Percentiles rank a stretch among this genome's conserved stretches.
Evolutionary conservation across 2,888 invertebrate species (phyloP).

Genomic region (Tillus elongatus): DNA sequence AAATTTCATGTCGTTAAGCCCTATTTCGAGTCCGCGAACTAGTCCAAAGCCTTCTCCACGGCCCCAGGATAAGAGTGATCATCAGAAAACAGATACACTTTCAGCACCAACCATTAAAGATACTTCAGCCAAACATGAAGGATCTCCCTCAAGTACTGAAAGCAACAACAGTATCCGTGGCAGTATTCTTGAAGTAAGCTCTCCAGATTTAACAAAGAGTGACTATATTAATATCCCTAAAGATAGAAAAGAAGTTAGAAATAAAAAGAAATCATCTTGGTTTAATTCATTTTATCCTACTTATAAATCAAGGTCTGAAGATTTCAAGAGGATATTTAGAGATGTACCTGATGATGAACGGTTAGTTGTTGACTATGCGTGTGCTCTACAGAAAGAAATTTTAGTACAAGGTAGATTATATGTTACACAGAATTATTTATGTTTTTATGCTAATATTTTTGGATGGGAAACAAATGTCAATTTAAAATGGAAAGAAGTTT

Average conservation of each 20-base stretch:
- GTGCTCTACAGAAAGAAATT: conserved; percentile 93
- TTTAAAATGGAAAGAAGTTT: conserved; percentile 83
- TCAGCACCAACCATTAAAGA: not conserved
- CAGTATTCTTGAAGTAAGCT: conserved; percentile 23
- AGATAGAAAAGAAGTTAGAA: conserved; percentile 41
- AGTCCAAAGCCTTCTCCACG: conserved; percentile 48
- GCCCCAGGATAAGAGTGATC: conserved; percentile 36
- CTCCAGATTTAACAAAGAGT: conserved; percentile 27
- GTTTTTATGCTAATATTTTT: conserved; percentile 97
- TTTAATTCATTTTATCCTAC: conserved; percentile 81
- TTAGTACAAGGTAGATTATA: conserved; percentile 92
- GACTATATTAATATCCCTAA: conserved; percentile 29
- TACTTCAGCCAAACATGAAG: conserved; percentile 24
- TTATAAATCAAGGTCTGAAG: conserved; percentile 87
- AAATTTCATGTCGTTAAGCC: conserved; percentile 35
- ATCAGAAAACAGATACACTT: conserved; percentile 31
- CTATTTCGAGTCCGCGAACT: conserved; percentile 41
- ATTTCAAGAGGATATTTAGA: conserved; percentile 87
- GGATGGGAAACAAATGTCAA: conserved; percentile 88
- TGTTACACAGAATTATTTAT: conserved; percentile 89
- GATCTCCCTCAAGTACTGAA: conserved; percentile 32
- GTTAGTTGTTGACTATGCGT: conserved; percentile 93
- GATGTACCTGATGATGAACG: conserved; percentile 85
- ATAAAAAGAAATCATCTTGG: conserved; percentile 75
- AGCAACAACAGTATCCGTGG: conserved; percentile 26